Base-by-base conservation (phyloP, 2,113 vertebrate species). In the Pantherophis guttatus region DNA sequence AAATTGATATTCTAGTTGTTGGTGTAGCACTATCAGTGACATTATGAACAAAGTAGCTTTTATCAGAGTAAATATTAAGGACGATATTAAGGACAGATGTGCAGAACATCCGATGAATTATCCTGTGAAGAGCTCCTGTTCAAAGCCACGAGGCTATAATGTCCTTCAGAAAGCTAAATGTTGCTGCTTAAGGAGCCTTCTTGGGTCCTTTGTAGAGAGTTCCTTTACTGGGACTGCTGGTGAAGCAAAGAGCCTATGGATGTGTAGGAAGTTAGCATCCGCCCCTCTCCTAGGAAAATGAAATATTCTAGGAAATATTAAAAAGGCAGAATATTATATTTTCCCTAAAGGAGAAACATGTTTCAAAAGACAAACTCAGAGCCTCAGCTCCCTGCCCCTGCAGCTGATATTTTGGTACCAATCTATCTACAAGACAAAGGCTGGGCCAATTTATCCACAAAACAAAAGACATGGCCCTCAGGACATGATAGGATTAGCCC, bases 11-110 rank as follows among this genome's bases (percentile, higher is more conserved):
- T 39, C 70, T 21, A 81, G 2, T 81, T 75, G 19, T 39, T 54
- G 21, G 52, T 12, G 86, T 91, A 94, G 48, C 44, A 92, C 62
- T 17, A 3, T 24, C 17, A 93, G 54, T 26, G n/a, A 92, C 94
- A 54, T 86, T 50, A 93, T 0, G 0, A 90, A 57, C 65, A 93
- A 94, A 7, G 0, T 85, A 92, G 44, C 8, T 9, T 8, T 87
- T 53, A 33, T 39, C 87, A 62, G 65, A 54, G 5, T 91, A 29
- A 81, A 44, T 81, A 81, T 81, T 39, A 75, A 62, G 58, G 58
- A 62, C 8, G 3, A 65, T 65, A 65, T 65, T 29, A 65, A 70
- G 29, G 5, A 33, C 17, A 39, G 33, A 19, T 39, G 17, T 21
- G 7, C 17, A 44, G 21, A 81, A 81, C 17, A 39, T 33, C 33